Evolutionary conservation across 2,797 vertebrate genomes (phyloP).

Genomic region (Emys orbicularis): DNA sequence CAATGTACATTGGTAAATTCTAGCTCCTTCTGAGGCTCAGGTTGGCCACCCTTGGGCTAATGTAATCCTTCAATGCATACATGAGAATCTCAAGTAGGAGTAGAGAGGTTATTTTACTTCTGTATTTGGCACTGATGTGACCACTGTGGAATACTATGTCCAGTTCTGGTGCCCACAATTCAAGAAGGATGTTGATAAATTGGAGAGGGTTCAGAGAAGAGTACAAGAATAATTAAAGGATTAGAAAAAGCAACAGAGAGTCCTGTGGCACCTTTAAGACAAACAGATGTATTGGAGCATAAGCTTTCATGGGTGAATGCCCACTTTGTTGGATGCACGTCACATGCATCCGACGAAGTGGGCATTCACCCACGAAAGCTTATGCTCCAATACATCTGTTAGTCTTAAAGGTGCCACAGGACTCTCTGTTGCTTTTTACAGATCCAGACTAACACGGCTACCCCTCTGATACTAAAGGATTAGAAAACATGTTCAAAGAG

Average conservation of each 20-base stretch:
- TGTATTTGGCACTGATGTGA: neutral
- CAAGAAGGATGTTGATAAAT: neutral
- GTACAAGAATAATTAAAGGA: neutral
- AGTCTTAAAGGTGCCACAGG: too few relatives aligned
- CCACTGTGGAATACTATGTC: neutral
- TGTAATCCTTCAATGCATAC: neutral
- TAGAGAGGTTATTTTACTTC: neutral
- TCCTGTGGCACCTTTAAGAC: too few relatives aligned
- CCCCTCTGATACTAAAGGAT: neutral
- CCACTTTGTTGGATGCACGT: too few relatives aligned
- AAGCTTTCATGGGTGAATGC: too few relatives aligned
- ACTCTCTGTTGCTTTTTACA: too few relatives aligned
- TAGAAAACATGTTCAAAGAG: neutral
- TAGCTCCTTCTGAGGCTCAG: too few relatives aligned
- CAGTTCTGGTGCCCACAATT: neutral
- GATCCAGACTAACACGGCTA: too few relatives aligned
- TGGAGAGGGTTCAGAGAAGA: neutral
- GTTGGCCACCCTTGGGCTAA: neutral
- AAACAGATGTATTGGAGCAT: too few relatives aligned
- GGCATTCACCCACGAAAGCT: too few relatives aligned
- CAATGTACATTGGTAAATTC: too few relatives aligned
- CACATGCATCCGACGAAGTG: too few relatives aligned
- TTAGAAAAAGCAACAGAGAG: neutral
- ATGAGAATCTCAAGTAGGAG: neutral
- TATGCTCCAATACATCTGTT: too few relatives aligned